phyloP scores from a whole-genome alignment of 1,140 invertebrate species.

The Spodoptera litura region DNA sequence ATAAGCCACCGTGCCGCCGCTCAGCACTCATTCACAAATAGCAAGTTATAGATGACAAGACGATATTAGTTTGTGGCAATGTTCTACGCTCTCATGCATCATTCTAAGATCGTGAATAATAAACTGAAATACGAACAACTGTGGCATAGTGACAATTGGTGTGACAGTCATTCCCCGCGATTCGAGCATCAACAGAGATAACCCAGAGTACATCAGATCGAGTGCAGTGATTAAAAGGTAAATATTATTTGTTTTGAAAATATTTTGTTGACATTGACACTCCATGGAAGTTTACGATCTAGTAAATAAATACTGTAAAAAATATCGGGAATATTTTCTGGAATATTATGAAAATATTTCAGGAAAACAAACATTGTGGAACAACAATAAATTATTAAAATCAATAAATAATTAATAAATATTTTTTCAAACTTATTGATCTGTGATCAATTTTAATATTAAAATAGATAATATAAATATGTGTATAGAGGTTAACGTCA shows the following conservation, averaged over 20 bases:
- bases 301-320: not conserved
- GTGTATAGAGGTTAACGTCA: constrained; percentile 9
- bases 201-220: constrained; percentile 58
- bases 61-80: constrained; percentile 81
- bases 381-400: too few relatives aligned
- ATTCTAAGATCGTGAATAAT: constrained; percentile 68
- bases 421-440: too few relatives aligned
- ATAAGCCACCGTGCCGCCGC: constrained; percentile 58
- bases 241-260: constrained; percentile 71
- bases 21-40: constrained; percentile 74
- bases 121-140: constrained; percentile 77
- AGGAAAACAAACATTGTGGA: too few relatives aligned
- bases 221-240: constrained; percentile 76
- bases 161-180: constrained; percentile 80
- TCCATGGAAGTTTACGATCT: not conserved
- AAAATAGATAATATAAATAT: constrained; percentile 7
- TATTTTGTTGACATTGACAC: not conserved
- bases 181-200: constrained; percentile 83
- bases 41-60: constrained; percentile 75
- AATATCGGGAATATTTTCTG: not conserved
- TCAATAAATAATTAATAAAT: too few relatives aligned
- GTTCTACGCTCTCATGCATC: constrained; percentile 82
- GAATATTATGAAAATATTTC: not conserved
- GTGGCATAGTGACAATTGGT: constrained; percentile 83
- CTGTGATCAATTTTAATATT: not conserved